These are phyloP conservation scores for Sula dactylatra DNA, from an alignment of 2,113 vertebrate species.

Conservation along the genomic window DNA sequence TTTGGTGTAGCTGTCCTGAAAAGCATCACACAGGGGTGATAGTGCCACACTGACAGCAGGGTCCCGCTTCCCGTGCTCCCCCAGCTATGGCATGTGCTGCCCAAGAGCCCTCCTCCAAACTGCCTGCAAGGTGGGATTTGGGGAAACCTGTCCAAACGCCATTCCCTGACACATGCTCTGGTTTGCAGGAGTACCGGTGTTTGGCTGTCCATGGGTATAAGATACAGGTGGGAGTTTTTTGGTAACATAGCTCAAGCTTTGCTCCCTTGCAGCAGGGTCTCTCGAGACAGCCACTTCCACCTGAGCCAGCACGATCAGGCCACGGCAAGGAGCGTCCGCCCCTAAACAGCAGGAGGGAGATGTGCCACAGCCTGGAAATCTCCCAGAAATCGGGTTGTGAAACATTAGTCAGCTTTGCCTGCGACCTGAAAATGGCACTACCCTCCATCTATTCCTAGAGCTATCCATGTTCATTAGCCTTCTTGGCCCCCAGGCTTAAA, in stretches of 20 bases:
- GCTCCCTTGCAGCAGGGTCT: not conserved
- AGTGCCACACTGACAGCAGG: accelerated
- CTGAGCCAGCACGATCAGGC: not conserved
- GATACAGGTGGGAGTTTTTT: not conserved
- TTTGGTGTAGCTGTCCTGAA: not conserved
- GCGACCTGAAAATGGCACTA: not conserved
- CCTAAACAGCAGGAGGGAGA: not conserved
- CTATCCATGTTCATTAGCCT: slow-evolving; percentile 64
- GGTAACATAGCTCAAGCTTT: not conserved
- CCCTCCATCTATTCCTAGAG: slow-evolving; percentile 48
- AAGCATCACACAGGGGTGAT: not conserved
- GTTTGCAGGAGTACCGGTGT: not conserved
- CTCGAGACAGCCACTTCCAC: not conserved
- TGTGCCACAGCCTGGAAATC: not conserved
- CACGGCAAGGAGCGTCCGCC: not conserved
- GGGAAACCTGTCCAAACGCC: not conserved
- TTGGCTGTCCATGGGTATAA: accelerated
- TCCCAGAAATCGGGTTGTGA: not conserved
- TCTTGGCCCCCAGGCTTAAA: slow-evolving; percentile 54
- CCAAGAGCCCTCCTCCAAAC: not conserved
- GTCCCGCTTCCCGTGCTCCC: accelerated
- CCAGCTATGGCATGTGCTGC: not conserved
- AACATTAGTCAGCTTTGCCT: not conserved
- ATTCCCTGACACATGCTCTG: not conserved
- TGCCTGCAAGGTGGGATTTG: not conserved